Base-by-base conservation (phyloP, 1,140 invertebrate species). In the Sycophila sp. region DNA sequence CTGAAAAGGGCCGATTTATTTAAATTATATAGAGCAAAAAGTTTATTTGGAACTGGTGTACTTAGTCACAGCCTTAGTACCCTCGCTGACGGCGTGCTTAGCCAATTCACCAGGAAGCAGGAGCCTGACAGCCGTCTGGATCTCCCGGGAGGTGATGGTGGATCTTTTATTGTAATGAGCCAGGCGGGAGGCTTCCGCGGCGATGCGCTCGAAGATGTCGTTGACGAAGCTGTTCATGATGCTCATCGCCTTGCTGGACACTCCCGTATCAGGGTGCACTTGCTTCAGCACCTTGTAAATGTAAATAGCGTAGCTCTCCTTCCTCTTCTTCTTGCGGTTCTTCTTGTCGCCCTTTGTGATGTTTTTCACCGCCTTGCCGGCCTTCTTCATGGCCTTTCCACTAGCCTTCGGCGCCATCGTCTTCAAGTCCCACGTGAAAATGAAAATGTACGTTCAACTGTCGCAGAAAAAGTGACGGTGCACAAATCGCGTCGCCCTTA, bases 181-280 rank as follows among this genome's bases (percentile, higher is more conserved):
- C 68, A 94, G 78, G 75, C 90, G 87, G 11, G 90, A 91, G 1
- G 91, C 87, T 81, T 94, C 92, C 11, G 89, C 88, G 28, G 91
- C 91, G 76, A 92, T 92, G 28, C 90, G 85, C 74, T 92, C 90
- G 75, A 91, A 92, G 60, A 92, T 90, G 75, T 92, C 90, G 53
- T 88, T 88, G 34, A 91, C 89, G 78, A 93, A 92, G 47, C 84
- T 87, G 78, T 88, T 88, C 89, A 91, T 91, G 51, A 91, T 91
- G 55, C 85, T 78, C 89, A 91, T 91, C 6, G 89, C 88, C 72
- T 89, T 89, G 58, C 79, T 76, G 40, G 86, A 88, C 26, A 90
- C 85, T 30, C 88, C 88, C 53, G 86, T 86, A 63, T 90, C 88
- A 56, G 89, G 88, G 73, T 89, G 88, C 2, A 92, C 91, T 78